A percentile compares a stretch with the other conserved stretches of the same genome.
These are phyloP conservation scores for Heliconius himera DNA, from an alignment of 1,140 invertebrate species.

Conservation along the genomic window DNA sequence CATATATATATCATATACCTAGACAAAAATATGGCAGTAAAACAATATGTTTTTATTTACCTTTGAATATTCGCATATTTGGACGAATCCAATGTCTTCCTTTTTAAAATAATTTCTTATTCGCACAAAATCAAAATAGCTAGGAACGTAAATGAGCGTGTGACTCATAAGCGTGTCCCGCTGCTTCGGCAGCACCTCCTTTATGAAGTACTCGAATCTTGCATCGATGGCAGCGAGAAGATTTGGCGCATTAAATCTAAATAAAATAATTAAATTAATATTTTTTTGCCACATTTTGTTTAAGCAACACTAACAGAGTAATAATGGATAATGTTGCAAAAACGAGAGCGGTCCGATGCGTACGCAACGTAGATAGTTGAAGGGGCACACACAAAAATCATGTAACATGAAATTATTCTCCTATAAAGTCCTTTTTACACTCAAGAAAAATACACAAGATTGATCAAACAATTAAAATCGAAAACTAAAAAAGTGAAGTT, in stretches of 20 bases:
- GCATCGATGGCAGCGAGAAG: slow-evolving; percentile 85
- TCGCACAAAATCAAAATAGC: slow-evolving; percentile 97
- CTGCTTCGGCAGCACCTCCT: slow-evolving; percentile 92
- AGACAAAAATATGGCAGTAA: too few species aligned
- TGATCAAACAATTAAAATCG: too few species aligned
- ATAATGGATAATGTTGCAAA: too few species aligned
- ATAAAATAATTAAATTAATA: slow-evolving; percentile 4
- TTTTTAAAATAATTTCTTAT: slow-evolving; percentile 95
- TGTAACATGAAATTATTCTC: too few species aligned
- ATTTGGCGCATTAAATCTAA: slow-evolving; percentile 69
- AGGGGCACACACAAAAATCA: too few species aligned
- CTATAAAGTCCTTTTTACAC: too few species aligned
- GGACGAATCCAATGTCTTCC: slow-evolving; percentile 92
- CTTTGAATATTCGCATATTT: slow-evolving; percentile 94
- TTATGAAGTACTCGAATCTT: slow-evolving; percentile 94
- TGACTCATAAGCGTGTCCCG: slow-evolving; percentile 90
- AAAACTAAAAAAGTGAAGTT: too few species aligned
- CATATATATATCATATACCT: too few species aligned
- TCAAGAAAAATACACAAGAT: too few species aligned
- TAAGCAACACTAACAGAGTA: too few species aligned
- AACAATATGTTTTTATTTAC: slow-evolving; percentile 56
- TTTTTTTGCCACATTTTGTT: background rate
- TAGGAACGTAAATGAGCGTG: slow-evolving; percentile 95
- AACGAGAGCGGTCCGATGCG: too few species aligned
- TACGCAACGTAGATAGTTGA: too few species aligned